Conservation (phyloP, 1,140 invertebrate species). For the Aethina tumida region DNA sequence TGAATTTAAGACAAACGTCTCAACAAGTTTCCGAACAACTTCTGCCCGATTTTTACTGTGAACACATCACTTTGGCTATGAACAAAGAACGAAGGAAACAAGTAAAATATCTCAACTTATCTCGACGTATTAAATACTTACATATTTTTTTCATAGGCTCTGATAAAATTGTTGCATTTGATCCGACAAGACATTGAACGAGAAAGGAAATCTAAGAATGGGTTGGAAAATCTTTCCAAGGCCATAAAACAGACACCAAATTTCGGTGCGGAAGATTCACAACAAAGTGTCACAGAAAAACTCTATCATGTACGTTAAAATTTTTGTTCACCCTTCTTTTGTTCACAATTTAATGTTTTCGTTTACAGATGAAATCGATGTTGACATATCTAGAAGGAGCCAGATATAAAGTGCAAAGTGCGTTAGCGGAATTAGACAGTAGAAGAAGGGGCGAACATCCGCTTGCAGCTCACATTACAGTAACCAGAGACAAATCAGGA, state of each 20-base stretch:
- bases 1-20: slow-evolving; percentile 46
- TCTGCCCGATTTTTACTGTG: slow-evolving; percentile 88
- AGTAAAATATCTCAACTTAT: slow-evolving; percentile 36
- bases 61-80: slow-evolving; percentile 88
- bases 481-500: slow-evolving; percentile 82
- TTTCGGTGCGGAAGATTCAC: slow-evolving; percentile 80
- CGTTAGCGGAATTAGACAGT: slow-evolving; percentile 70
- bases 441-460: slow-evolving; percentile 66
- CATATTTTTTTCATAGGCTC: slow-evolving; percentile 40
- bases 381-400: slow-evolving; percentile 85
- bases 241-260: slow-evolving; percentile 86
- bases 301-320: slow-evolving; percentile 67
- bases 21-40: slow-evolving; percentile 60
- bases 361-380: slow-evolving; percentile 77
- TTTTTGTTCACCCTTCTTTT: slow-evolving; percentile 4
- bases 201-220: slow-evolving; percentile 74
- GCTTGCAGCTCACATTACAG: slow-evolving; percentile 73
- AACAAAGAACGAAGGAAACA: slow-evolving; percentile 80
- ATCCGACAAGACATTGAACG: slow-evolving; percentile 77
- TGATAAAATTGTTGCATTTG: slow-evolving; percentile 73
- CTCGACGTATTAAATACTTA: slow-evolving; percentile 1
- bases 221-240: slow-evolving; percentile 79
- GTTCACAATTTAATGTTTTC: neutral
- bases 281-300: slow-evolving; percentile 87
- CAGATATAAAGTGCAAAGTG: slow-evolving; percentile 74